Evolutionary conservation across 2,888 invertebrate species (phyloP).

Genomic region (Rhagonycha fulva): DNA sequence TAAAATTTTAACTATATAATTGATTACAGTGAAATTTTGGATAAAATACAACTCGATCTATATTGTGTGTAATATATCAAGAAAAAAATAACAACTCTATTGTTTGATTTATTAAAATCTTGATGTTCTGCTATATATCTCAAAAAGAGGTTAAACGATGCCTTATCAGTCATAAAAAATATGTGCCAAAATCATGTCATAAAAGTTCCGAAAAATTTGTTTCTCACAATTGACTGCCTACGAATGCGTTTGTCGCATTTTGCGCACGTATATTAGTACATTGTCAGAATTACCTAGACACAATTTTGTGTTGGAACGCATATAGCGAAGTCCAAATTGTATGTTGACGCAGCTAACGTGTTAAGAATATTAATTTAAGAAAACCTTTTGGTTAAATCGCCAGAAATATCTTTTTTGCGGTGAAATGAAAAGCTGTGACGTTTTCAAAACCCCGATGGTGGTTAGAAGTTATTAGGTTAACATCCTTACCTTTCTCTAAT

Average conservation of each 20-base stretch:
- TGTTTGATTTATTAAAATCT: neutral
- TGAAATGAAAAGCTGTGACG: neutral
- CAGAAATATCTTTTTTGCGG: neutral
- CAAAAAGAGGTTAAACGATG: neutral
- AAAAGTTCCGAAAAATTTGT: neutral
- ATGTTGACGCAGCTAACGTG: neutral
- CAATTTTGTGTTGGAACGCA: neutral
- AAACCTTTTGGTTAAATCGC: neutral
- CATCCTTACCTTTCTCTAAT: constrained; percentile 80
- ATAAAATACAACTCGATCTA: no score
- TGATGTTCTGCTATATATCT: neutral
- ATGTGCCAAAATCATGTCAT: neutral
- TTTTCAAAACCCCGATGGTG: neutral
- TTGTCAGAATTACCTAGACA: neutral
- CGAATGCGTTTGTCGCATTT: neutral
- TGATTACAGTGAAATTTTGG: no score
- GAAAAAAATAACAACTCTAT: no score
- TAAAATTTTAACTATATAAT: no score
- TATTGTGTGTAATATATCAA: no score
- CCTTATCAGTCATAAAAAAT: neutral
- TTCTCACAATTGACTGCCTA: neutral
- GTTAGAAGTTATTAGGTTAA: neutral
- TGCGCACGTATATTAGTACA: neutral
- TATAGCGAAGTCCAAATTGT: neutral
- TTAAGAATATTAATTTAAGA: neutral